Base-by-base conservation (phyloP, 2,888 invertebrate species). In the Cetonia aurata region DNA sequence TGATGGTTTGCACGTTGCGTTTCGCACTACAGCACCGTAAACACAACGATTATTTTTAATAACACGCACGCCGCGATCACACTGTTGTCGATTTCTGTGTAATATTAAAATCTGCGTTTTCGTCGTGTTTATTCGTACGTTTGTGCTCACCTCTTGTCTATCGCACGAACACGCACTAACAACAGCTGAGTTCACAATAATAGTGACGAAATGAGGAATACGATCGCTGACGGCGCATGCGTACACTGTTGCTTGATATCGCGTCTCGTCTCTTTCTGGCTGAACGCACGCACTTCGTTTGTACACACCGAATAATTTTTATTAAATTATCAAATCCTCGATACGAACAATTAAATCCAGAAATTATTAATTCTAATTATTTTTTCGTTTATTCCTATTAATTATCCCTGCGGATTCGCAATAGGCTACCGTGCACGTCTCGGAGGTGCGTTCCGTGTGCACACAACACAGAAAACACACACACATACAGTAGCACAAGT, bases 141-240 rank as follows among this genome's bases (percentile, higher is more conserved):
- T n/a, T 44, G 13, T 59, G 37, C 56, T 12, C n/a, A 17, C 31
- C 15, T 25, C 9, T 46, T 33, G 65, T 42, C 12, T 25, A 75
- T 72, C 71, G 74, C 73, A 75, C 75, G 79, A 77, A 78, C 77
- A 80, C 81, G 82, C 80, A 80, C 80, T 78, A 82, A 84, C 83
- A 81, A 25, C 25, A 25, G 81, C 81, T 81, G 81, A 81, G 79
- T 80, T 78, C 81, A 81, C 82, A 81, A 79, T 81, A 81, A 73
- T 73, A 52, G 46, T 70, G 75, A 75, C 72, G 73, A 62, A 62
- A 62, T 48, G 48, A 15, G 33, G 33, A 62, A 46, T 73, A 72
- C 73, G 75, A 80, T 85, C 84, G 83, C 79, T 79, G 80, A 71
- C 65, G 60, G 48, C 59, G 70, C 85, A 84, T 79, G 81, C 83